Base-by-base conservation (phyloP, 2,113 vertebrate genomes). In the Dipodomys merriami region DNA sequence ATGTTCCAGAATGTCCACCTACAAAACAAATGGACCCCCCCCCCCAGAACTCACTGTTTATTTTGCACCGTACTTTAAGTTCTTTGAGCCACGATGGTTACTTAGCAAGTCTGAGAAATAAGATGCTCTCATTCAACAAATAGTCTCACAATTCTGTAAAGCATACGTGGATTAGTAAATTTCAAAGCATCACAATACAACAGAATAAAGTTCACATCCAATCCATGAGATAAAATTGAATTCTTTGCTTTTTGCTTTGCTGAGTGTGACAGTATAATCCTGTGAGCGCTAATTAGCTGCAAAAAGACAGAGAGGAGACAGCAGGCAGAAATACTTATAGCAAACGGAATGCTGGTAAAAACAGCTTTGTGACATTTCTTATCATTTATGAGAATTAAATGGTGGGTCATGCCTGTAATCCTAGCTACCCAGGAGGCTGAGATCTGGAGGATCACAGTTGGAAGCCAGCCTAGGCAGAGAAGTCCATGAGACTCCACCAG, bases 1-100 rank as follows among this genome's bases (percentile, higher is more conserved):
- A 13, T 98, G 98, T 92, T 99, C 99, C 94, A 99, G 98, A 91
- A 98, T 98, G 97, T 99, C 99, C 95, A 99, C 98, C 99, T 99
- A 91, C 79, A 94, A 95, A 88, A 96, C 81, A 96, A 96, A 95
- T 5, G 60, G 73, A 80, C 35, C 22, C 93, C 46, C 35, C 35
- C 39, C 39, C 39, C 35, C 35, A 87, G 74, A 89, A 90, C 65
- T 71, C 76, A 57, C 4, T 44, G 67, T 76, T 90, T 62, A 87
- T 83, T 94, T 39, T 91, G 67, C 81, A 87, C 5, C 0, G 8
- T 67, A 73, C 81, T 90, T 84, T 35, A 82, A 83, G 30, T 74
- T 87, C 67, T 78, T 81, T 65, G 76, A 87, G 33, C 62, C 35
- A 60, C 25, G 67, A 13, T 19, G 77, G 16, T 29, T 94, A 80